phyloP scores from a whole-genome alignment of 2,113 vertebrate species.

The Triplophysa dalaica region DNA sequence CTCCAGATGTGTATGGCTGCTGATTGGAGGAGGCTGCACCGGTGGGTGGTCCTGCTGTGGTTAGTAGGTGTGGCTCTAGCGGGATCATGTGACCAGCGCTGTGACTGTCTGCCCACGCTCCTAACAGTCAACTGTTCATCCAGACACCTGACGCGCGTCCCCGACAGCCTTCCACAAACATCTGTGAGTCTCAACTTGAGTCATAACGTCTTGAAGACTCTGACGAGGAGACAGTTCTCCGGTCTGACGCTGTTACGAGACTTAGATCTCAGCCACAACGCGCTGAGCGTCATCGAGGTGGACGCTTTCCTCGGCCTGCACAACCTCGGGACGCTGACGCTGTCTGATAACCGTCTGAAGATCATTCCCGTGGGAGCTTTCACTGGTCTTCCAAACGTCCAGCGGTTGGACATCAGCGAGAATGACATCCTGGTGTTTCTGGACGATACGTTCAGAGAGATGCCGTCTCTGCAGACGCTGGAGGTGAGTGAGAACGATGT shows the following conservation, averaged over 20 bases:
- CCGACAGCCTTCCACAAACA: conserved; percentile 67
- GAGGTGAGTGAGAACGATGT: conserved; percentile 75
- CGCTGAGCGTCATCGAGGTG: conserved; percentile 75
- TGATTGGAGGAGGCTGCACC: conserved; percentile 60
- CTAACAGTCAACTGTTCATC: conserved; percentile 76
- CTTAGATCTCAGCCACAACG: conserved; percentile 83
- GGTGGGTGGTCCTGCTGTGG: conserved; percentile 65
- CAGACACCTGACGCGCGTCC: conserved; percentile 68
- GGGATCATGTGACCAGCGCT: conserved; percentile 71
- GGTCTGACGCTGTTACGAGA: conserved; percentile 72
- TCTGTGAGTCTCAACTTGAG: conserved; percentile 76
- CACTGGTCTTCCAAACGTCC: conserved; percentile 73
- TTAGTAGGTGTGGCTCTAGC: conserved; percentile 54
- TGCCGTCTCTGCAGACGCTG: conserved; percentile 70
- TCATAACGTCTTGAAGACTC: conserved; percentile 75
- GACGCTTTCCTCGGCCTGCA: conserved; percentile 77
- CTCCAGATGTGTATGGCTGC: conserved; percentile 69
- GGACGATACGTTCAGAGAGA: conserved; percentile 80
- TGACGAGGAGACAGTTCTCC: conserved; percentile 74
- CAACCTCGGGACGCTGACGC: conserved; percentile 65
- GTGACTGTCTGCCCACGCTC: conserved; percentile 70
- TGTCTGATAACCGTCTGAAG: conserved; percentile 79
- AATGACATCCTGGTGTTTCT: conserved; percentile 85
- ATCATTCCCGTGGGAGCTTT: conserved; percentile 79
- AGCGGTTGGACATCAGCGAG: conserved; percentile 78